phyloP scores from a whole-genome alignment of 2,888 invertebrate genomes.

The Spatulosminthurus flaviceps region DNA sequence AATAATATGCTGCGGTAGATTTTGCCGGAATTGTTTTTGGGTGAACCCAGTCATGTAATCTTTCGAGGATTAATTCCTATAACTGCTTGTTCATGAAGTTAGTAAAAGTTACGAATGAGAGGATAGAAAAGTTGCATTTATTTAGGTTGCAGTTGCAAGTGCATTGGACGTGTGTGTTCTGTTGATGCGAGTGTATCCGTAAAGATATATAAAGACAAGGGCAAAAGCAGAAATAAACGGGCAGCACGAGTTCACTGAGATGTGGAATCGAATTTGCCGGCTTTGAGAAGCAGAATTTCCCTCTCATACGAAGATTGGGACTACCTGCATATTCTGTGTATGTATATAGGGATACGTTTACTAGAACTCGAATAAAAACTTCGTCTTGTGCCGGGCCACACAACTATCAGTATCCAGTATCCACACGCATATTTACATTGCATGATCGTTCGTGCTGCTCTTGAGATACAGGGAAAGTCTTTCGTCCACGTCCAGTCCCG shows the following conservation, averaged over 20 bases:
- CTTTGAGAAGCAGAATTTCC: slow-evolving; percentile 13
- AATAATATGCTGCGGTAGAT: no score
- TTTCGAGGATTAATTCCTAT: no score
- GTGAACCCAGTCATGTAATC: no score
- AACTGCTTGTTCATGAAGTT: no score
- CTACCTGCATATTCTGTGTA: slow-evolving; percentile 2
- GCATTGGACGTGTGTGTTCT: no score
- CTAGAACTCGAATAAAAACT: neutral
- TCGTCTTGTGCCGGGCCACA: neutral
- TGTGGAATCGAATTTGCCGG: slow-evolving; percentile 14
- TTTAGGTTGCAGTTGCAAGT: no score
- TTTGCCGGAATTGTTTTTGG: no score
- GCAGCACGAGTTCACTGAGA: slow-evolving; percentile 7
- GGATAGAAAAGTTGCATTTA: no score
- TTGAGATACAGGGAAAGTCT: slow-evolving; percentile 61
- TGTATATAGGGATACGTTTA: neutral
- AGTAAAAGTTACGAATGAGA: no score
- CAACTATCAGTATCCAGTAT: neutral
- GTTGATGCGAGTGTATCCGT: no score
- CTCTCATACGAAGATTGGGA: neutral
- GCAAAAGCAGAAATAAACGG: neutral
- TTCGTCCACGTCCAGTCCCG: slow-evolving; percentile 60
- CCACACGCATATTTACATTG: slow-evolving; percentile 7
- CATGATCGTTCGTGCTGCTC: neutral
- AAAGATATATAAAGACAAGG: no score